Percentiles rank a stretch among this genome's conserved stretches.
Conservation (phyloP, 2,888 invertebrate species). For the Stratiomys singularior region DNA sequence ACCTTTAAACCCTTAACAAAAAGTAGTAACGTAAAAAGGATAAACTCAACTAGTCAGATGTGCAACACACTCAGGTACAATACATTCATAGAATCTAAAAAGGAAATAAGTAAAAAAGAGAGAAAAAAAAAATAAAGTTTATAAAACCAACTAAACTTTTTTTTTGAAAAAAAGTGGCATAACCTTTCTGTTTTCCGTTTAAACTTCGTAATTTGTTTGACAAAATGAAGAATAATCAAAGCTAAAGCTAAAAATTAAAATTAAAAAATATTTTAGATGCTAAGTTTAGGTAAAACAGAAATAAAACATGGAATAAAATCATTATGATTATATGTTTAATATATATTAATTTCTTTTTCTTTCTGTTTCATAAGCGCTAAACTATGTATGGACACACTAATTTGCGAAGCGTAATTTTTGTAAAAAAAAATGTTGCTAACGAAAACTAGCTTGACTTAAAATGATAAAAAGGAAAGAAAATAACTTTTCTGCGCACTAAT, state of each 20-base stretch:
- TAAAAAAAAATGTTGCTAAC: conserved; percentile 18
- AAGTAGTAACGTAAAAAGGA: conserved; percentile 49
- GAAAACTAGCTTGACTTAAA: conserved; percentile 12
- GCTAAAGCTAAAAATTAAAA: conserved; percentile 5
- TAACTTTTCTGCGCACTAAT: conserved; percentile 9
- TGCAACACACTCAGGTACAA: conserved; percentile 58
- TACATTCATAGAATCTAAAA: conserved; percentile 53
- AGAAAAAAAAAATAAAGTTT: conserved; percentile 26
- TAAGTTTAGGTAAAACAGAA: conserved; percentile 25
- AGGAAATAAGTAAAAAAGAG: conserved; percentile 46
- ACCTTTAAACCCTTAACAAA: conserved; percentile 32
- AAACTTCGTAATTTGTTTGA: background rate
- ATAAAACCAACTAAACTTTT: conserved; percentile 18
- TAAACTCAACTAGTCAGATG: conserved; percentile 57
- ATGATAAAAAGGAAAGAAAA: conserved; percentile 5
- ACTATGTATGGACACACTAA: background rate
- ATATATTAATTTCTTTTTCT: conserved; percentile 12
- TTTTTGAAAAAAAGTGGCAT: conserved; percentile 18
- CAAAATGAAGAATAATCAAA: conserved; percentile 2
- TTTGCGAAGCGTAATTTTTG: background rate
- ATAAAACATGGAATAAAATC: background rate
- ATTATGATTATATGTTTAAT: conserved; percentile 4
- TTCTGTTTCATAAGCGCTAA: conserved; percentile 8
- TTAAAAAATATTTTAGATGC: background rate
- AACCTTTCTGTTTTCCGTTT: background rate